phyloP scores from a whole-genome alignment of 1,140 invertebrate species.

The Aphaenogaster floridana region DNA sequence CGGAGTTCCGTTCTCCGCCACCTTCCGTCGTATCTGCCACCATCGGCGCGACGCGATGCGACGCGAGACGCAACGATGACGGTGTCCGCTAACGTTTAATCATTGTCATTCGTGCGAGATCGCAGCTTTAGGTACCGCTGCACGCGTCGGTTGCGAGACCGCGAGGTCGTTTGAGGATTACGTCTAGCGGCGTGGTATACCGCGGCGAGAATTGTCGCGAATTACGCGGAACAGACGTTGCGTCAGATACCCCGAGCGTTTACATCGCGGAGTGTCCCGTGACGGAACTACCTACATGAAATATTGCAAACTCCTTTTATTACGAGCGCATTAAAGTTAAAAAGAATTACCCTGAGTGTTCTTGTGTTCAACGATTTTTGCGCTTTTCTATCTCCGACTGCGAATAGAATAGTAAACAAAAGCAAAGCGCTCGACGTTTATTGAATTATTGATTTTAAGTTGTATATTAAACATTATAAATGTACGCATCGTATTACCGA shows the following conservation, averaged over 20 bases:
- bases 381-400: background rate
- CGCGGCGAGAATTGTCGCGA: constrained; percentile 18
- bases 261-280: background rate
- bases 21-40: constrained; percentile 46
- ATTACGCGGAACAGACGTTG: background rate
- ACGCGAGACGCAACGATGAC: background rate
- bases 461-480: background rate
- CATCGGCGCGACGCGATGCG: background rate
- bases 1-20: background rate
- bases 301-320: background rate
- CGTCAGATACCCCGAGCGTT: background rate
- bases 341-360: background rate
- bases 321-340: background rate
- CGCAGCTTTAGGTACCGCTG: background rate
- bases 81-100: constrained; percentile 74
- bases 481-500: background rate
- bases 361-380: background rate
- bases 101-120: constrained; percentile 11
- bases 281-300: background rate
- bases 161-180: background rate
- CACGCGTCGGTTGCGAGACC: constrained; percentile 16
- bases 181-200: background rate
- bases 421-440: background rate
- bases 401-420: background rate
- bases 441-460: constrained; percentile 14